Evolutionary conservation across 2,113 vertebrate species (phyloP).

Genomic region (Montifringilla adamsi): DNA sequence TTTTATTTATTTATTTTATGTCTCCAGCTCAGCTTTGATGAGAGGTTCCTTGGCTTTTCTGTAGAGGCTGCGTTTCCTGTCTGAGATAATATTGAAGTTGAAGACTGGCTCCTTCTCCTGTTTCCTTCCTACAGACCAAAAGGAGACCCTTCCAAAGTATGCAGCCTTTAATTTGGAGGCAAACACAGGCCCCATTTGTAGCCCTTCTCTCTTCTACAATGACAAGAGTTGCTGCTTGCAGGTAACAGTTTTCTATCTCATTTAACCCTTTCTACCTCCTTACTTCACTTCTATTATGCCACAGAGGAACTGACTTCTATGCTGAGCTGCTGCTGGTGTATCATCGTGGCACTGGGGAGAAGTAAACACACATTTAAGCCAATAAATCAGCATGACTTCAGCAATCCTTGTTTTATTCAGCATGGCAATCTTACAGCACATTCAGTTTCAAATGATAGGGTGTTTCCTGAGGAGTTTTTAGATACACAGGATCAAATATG

Average conservation of each 20-base stretch:
- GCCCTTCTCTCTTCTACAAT: neutral
- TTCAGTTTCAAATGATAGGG: neutral
- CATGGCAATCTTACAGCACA: rapidly evolving
- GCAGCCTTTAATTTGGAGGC: neutral
- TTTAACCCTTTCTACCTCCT: neutral
- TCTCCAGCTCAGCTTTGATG: slow-evolving; percentile 44
- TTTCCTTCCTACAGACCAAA: slow-evolving; percentile 29
- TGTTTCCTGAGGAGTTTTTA: neutral
- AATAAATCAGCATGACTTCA: neutral
- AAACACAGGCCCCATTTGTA: neutral
- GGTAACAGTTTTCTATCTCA: neutral
- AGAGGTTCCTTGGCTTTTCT: neutral
- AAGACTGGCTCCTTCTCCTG: neutral
- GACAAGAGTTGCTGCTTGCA: neutral
- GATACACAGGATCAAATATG: neutral
- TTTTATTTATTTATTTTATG: slow-evolving; percentile 42
- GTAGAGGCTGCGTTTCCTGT: slow-evolving; percentile 4
- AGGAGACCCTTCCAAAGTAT: neutral
- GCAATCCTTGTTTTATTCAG: neutral
- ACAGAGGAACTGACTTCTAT: neutral
- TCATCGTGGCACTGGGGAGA: neutral
- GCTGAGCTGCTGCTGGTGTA: neutral
- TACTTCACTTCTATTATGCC: neutral
- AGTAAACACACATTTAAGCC: neutral
- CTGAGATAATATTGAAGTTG: neutral